A percentile compares a stretch with the other conserved stretches of the same genome.
Evolutionary conservation across 2,797 vertebrate species (phyloP).

Genomic region (Poeciliopsis gracilis): DNA sequence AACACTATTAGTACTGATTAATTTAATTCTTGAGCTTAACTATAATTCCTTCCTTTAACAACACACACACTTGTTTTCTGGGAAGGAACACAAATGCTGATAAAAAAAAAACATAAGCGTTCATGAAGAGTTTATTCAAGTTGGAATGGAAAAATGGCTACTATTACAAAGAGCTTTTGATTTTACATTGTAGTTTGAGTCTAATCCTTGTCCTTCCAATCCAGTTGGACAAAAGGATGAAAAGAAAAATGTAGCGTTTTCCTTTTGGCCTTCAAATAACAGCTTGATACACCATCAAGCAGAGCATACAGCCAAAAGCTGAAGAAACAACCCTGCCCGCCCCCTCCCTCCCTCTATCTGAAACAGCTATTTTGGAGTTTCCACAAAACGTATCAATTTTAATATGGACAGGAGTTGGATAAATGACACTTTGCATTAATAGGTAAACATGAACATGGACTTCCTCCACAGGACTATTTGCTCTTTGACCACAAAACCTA

Average conservation of each 20-base stretch:
- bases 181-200: slow-evolving; percentile 6
- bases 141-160: not conserved
- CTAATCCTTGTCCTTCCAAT: slow-evolving; percentile 5
- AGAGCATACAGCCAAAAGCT: slow-evolving; percentile 33
- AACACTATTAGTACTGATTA: not conserved
- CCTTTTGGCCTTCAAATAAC: slow-evolving; percentile 11
- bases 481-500: not conserved
- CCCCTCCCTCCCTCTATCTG: slow-evolving; percentile 21
- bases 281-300: slow-evolving; percentile 19
- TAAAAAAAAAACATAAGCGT: not conserved
- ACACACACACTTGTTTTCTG: not conserved
- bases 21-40: slow-evolving; percentile 9
- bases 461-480: not conserved
- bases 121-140: not conserved
- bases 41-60: not conserved
- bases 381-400: slow-evolving; percentile 53
- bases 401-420: slow-evolving; percentile 47
- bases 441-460: slow-evolving; percentile 38
- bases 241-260: slow-evolving; percentile 1
- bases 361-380: slow-evolving; percentile 29
- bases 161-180: not conserved
- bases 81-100: not conserved
- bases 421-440: slow-evolving; percentile 49
- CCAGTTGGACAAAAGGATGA: not conserved
- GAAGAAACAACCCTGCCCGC: slow-evolving; percentile 22